phyloP scores from a whole-genome alignment of 2,888 invertebrate genomes.

The Tinea semifulvella region DNA sequence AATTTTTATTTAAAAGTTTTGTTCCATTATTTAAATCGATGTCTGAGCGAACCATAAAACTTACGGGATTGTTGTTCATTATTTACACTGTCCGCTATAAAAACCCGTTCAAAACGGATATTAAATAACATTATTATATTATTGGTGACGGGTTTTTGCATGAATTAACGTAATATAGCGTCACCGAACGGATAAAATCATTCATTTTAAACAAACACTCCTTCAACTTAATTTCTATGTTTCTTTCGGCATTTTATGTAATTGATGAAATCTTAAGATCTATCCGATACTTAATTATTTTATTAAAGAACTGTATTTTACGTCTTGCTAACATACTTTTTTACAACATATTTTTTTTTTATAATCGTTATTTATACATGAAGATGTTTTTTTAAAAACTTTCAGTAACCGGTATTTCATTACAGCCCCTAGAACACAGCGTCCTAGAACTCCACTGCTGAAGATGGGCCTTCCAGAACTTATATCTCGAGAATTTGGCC shows the following conservation, averaged over 20 bases:
- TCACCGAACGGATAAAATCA: slow-evolving; percentile 11
- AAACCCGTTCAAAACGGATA: slow-evolving; percentile 8
- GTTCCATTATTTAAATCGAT: not conserved
- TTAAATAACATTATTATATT: slow-evolving; percentile 7
- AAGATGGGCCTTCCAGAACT: too few species aligned
- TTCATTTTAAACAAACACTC: slow-evolving; percentile 7
- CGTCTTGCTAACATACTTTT: too few species aligned
- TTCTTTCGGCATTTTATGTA: not conserved
- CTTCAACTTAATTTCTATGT: not conserved
- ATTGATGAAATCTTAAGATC: not conserved
- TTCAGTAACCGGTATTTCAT: too few species aligned
- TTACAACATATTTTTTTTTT: slow-evolving; percentile 4
- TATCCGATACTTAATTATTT: slow-evolving; percentile 1
- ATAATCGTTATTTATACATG: too few species aligned
- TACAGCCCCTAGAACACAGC: too few species aligned
- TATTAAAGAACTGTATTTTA: too few species aligned
- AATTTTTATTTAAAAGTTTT: not conserved
- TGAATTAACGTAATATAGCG: slow-evolving; percentile 11
- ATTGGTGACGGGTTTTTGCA: slow-evolving; percentile 5
- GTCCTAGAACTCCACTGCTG: too few species aligned
- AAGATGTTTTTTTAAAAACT: too few species aligned
- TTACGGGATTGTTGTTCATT: not conserved
- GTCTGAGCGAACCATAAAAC: not conserved
- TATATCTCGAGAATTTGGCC: too few species aligned
- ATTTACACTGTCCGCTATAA: slow-evolving; percentile 1